These are phyloP conservation scores for Drosophila subsilvestris DNA, from an alignment of 2,888 invertebrate genomes.

Conservation along the genomic window DNA sequence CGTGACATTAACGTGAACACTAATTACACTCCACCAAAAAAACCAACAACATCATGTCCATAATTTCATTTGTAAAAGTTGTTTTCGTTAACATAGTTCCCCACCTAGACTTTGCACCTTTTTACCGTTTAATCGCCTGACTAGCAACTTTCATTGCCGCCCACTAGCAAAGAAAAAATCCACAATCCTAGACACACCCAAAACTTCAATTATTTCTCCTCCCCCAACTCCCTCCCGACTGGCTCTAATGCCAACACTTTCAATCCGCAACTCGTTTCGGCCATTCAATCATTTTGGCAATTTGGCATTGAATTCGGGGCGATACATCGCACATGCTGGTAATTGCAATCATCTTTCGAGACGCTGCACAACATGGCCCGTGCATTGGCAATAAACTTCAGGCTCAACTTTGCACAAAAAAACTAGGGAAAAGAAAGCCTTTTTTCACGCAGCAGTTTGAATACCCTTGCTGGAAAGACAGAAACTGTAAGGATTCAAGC, in stretches of 20 bases:
- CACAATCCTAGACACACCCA: constrained; percentile 28
- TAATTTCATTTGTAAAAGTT: background rate
- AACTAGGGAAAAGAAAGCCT: background rate
- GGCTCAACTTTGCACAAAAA: constrained; percentile 12
- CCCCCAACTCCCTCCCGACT: background rate
- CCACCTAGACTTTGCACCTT: background rate
- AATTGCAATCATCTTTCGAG: constrained; percentile 70
- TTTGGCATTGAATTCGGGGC: constrained; percentile 12
- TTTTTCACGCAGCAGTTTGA: background rate
- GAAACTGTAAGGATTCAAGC: no score
- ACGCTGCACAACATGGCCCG: constrained; percentile 18
- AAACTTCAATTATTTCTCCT: constrained; percentile 42
- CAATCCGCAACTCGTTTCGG: constrained; percentile 39
- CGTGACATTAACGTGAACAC: background rate
- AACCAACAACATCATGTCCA: background rate
- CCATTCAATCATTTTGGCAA: constrained; percentile 52
- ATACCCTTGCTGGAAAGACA: no score
- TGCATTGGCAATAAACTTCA: constrained; percentile 54
- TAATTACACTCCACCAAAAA: background rate
- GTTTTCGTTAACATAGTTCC: background rate
- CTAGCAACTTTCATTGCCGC: constrained; percentile 52
- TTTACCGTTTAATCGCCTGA: constrained; percentile 12
- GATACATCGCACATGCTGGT: constrained; percentile 28
- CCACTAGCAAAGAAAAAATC: constrained; percentile 34
- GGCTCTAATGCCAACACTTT: constrained; percentile 19